Base-by-base conservation (phyloP, 2,113 vertebrate species). In the Nannospalax galili region DNA sequence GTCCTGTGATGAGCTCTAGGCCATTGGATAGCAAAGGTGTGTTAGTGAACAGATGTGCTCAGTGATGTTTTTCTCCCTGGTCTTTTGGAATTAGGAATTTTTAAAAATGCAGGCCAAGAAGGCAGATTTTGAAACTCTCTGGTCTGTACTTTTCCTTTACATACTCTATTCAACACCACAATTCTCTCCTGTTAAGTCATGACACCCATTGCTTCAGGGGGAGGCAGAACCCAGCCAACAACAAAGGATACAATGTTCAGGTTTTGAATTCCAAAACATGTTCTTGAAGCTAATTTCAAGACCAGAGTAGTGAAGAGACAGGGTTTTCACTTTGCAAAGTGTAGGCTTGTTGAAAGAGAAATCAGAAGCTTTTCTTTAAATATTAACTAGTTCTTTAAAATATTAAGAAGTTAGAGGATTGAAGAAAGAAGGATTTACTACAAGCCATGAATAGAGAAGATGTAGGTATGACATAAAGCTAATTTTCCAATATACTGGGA, bases 311-410 rank as follows among this genome's bases (percentile, higher is more conserved):
- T 77, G 84, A 75, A 89, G 93, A 89, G 35, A 79, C 64, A 90
- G 69, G 90, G 73, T 67, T 86, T 95, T 96, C 74, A 67, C 85
- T 91, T 92, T 79, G 80, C 48, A 88, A 81, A 92, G 91, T 42
- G 82, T 91, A 30, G 45, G 65, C 73, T 94, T 92, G 70, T 84
- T 94, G 90, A 95, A 91, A 95, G 93, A 94, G 91, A 94, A 95
- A 80, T 78, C 35, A 45, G 79, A 94, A 91, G 30, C 82, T 95
- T 95, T 67, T 58, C 79, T 97, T 97, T 95, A 97, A 97, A 96
- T 96, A 97, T 96, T 97, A 95, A 96, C 62, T 88, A 77, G 93
- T 91, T 56, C 40, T 16, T 95, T 94, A 96, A 97, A 96, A 96
- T 97, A 91, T 95, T 96, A 94, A 96, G 82, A 93, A 81, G 58